Evolutionary conservation across 2,888 invertebrate genomes (phyloP).

Genomic region (Sisyra terminalis): DNA sequence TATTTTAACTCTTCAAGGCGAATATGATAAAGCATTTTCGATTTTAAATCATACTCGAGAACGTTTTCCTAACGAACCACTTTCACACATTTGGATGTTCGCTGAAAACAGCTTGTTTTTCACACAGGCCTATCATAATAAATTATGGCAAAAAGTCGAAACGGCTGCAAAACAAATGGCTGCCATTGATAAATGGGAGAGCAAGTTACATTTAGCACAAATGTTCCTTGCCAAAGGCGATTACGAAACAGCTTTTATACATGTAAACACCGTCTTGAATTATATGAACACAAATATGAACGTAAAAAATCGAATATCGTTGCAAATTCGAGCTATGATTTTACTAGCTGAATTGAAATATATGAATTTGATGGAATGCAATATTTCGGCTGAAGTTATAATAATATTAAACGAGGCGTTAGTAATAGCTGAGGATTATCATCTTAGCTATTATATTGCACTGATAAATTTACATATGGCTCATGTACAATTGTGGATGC

Average conservation of each 20-base stretch:
- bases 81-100: conserved; percentile 47
- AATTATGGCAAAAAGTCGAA: conserved; percentile 54
- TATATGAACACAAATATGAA: conserved; percentile 31
- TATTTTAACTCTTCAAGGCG: conserved; percentile 33
- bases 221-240: conserved; percentile 26
- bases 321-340: conserved; percentile 49
- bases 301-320: conserved; percentile 16
- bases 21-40: conserved; percentile 35
- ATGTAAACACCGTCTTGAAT: conserved; percentile 33
- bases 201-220: conserved; percentile 33
- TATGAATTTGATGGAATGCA: conserved; percentile 20
- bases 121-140: conserved; percentile 30
- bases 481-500: conserved; percentile 57
- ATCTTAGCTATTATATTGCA: conserved; percentile 61
- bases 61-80: conserved; percentile 45
- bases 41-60: conserved; percentile 44
- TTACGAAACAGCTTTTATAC: conserved; percentile 23
- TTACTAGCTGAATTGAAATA: conserved; percentile 49
- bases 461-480: conserved; percentile 65
- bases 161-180: conserved; percentile 49
- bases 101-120: conserved; percentile 40
- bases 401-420: conserved; percentile 51
- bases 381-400: conserved; percentile 32
- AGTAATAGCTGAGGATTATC: conserved; percentile 54
- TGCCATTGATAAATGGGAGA: conserved; percentile 47